Percentiles rank a stretch among this genome's conserved stretches.
phyloP scores from a whole-genome alignment of 2,888 invertebrate species.

The Drosophila rubida region DNA sequence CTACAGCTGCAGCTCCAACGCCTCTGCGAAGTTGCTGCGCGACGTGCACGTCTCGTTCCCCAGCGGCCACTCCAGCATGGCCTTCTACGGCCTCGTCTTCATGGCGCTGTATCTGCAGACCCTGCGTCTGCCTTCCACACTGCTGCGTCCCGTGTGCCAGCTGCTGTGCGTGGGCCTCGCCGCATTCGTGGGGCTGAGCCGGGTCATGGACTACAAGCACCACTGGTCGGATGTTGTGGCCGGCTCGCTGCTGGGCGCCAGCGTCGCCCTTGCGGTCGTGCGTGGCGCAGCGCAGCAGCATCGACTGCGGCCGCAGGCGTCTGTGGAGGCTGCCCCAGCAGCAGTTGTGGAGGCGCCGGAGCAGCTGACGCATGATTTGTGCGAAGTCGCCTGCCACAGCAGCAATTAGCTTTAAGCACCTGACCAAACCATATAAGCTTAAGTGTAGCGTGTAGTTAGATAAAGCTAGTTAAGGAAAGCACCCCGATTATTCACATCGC shows the following conservation, averaged over 20 bases:
- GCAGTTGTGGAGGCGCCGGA: constrained; percentile 4
- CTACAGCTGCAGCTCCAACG: constrained; percentile 49
- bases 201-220: constrained; percentile 98
- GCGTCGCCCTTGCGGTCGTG: constrained; percentile 87
- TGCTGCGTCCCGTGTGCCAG: constrained; percentile 86
- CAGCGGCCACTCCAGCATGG: constrained; percentile 73
- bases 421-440: not conserved
- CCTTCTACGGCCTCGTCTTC: constrained; percentile 72
- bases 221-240: constrained; percentile 98
- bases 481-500: not conserved
- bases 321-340: constrained; percentile 5
- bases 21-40: constrained; percentile 37
- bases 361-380: constrained; percentile 67
- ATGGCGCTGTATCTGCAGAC: constrained; percentile 64
- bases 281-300: constrained; percentile 48
- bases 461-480: constrained; percentile 20
- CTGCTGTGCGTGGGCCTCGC: constrained; percentile 91
- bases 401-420: constrained; percentile 54
- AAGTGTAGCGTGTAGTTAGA: constrained; percentile 14
- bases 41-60: constrained; percentile 73
- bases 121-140: constrained; percentile 43
- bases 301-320: constrained; percentile 21
- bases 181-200: constrained; percentile 93
- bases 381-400: constrained; percentile 59
- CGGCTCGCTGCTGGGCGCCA: constrained; percentile 89